phyloP scores from a whole-genome alignment of 2,888 invertebrate genomes.

The Xestobium rufovillosum region DNA sequence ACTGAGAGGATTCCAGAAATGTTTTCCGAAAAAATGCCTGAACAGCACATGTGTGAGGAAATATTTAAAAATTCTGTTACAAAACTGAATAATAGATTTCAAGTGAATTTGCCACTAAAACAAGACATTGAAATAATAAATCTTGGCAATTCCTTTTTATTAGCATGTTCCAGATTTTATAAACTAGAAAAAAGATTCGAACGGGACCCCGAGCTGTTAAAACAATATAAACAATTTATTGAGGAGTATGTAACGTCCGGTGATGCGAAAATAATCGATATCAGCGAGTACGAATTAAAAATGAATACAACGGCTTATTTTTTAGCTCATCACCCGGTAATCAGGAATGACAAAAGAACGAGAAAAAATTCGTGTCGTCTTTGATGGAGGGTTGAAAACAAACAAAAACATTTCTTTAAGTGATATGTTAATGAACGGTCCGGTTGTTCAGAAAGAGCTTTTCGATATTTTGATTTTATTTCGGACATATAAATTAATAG shows the following conservation, averaged over 20 bases:
- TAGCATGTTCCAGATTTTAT: slow-evolving; percentile 14
- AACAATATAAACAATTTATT: slow-evolving; percentile 16
- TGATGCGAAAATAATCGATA: slow-evolving; percentile 13
- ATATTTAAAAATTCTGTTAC: no score
- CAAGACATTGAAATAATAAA: slow-evolving; percentile 3
- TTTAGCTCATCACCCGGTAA: slow-evolving; percentile 19
- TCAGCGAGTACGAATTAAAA: background rate
- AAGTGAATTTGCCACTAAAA: slow-evolving; percentile 14
- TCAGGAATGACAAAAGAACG: slow-evolving; percentile 16
- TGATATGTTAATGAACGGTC: slow-evolving; percentile 16
- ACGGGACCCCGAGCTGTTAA: slow-evolving; percentile 12
- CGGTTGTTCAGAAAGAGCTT: no score
- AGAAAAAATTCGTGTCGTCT: slow-evolving; percentile 19
- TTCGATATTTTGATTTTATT: no score
- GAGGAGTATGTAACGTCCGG: slow-evolving; percentile 14
- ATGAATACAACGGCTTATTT: slow-evolving; percentile 11
- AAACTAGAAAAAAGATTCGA: slow-evolving; percentile 15
- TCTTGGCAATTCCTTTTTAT: slow-evolving; percentile 15
- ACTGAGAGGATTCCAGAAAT: no score
- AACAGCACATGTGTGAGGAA: no score
- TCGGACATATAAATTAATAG: no score
- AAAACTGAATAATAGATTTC: slow-evolving; percentile 14
- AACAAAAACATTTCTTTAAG: slow-evolving; percentile 16
- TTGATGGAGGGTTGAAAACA: slow-evolving; percentile 20
- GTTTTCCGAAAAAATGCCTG: no score